Evolutionary conservation across 1,140 invertebrate species (phyloP).

Genomic region (Drosophila lowei): DNA sequence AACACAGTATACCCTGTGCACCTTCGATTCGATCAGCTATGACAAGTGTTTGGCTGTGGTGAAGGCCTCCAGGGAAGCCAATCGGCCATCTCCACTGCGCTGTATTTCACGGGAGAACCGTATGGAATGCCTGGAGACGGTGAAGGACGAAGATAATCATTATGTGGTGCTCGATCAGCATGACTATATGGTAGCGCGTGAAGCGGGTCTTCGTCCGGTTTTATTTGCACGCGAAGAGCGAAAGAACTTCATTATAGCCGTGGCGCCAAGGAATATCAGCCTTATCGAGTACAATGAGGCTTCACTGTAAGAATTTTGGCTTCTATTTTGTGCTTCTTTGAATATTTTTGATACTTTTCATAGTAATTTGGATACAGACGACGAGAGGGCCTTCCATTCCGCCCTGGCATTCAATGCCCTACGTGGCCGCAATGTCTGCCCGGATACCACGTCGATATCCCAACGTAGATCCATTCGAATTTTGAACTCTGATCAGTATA

Average conservation of each 20-base stretch:
- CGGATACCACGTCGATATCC: neutral
- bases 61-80: neutral
- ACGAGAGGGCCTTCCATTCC: conserved; percentile 30
- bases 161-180: conserved; percentile 22
- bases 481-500: conserved; percentile 17
- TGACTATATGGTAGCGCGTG: conserved; percentile 23
- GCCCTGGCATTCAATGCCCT: conserved; percentile 28
- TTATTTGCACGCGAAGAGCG: conserved; percentile 21
- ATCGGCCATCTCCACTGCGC: conserved; percentile 1
- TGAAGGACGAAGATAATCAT: conserved; percentile 8
- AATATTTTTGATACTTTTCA: neutral
- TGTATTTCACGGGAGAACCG: conserved; percentile 7
- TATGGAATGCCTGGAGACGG: conserved; percentile 9
- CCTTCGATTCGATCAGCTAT: neutral
- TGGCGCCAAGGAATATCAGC: conserved; percentile 24
- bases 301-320: conserved; percentile 24
- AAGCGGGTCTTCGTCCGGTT: conserved; percentile 6
- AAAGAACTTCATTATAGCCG: conserved; percentile 22
- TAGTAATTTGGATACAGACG: conserved; percentile 2
- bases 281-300: conserved; percentile 18
- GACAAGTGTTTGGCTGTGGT: conserved; percentile 3
- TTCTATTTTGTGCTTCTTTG: neutral
- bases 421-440: conserved; percentile 30
- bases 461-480: conserved; percentile 17
- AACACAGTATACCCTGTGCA: neutral